Conservation (phyloP, 2,113 vertebrate genomes). For the Puffinus mauretanicus region DNA sequence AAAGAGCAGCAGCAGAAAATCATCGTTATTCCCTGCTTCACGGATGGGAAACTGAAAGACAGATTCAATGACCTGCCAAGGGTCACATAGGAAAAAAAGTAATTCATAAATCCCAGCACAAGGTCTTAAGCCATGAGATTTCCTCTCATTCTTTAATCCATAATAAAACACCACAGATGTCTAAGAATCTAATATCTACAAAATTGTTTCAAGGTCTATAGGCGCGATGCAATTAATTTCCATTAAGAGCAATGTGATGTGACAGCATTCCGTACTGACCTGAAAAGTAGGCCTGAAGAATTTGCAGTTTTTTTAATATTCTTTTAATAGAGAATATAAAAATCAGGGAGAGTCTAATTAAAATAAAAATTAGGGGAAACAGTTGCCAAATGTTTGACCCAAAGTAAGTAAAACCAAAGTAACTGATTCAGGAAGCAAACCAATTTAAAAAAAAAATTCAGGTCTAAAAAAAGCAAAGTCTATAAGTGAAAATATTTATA, state of each 20-base stretch:
- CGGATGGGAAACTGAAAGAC: conserved; percentile 22
- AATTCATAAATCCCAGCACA: conserved; percentile 48
- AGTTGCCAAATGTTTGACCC: not conserved
- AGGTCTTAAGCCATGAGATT: conserved; percentile 34
- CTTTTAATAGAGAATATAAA: conserved; percentile 8
- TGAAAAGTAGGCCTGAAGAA: not conserved
- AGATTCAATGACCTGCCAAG: conserved; percentile 42
- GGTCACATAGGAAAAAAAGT: conserved; percentile 30
- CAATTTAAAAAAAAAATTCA: not conserved
- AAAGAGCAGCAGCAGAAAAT: conserved; percentile 32
- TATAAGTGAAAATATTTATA: not conserved
- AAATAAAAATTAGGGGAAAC: not conserved
- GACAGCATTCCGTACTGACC: not conserved
- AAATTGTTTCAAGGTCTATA: conserved; percentile 39
- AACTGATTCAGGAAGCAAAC: not conserved
- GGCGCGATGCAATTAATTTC: not conserved
- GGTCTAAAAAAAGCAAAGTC: not conserved
- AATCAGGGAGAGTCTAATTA: not conserved
- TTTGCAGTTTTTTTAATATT: not conserved
- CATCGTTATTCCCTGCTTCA: conserved; percentile 40
- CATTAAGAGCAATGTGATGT: not conserved
- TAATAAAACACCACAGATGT: conserved; percentile 32
- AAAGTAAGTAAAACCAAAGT: not conserved
- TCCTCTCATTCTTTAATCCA: conserved; percentile 42
- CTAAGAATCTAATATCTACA: conserved; percentile 31